phyloP scores from a whole-genome alignment of 2,113 vertebrate genomes.

The Macheiramphus alcinus region DNA sequence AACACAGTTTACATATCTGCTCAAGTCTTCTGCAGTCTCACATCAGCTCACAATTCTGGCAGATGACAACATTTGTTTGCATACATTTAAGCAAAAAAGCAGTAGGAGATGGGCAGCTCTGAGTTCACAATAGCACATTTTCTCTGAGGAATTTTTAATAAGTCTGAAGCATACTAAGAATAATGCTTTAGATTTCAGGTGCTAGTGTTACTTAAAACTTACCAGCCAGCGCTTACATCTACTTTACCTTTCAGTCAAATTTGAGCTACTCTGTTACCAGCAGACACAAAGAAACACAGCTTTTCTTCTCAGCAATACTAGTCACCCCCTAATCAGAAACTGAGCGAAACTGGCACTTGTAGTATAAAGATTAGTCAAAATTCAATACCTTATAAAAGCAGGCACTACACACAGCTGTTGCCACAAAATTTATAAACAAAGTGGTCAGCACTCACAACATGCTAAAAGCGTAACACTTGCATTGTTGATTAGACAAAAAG shows the following conservation, averaged over 20 bases:
- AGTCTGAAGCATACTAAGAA: not conserved
- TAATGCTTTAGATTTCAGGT: not conserved
- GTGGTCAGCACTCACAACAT: not conserved
- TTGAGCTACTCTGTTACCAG: not conserved
- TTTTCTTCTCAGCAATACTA: not conserved
- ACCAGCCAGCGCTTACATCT: not conserved
- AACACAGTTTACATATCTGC: not conserved
- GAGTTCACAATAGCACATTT: not conserved
- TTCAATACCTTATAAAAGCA: not conserved
- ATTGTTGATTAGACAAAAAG: not conserved
- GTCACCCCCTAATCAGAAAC: fast-evolving
- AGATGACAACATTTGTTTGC: not conserved
- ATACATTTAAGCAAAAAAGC: not conserved
- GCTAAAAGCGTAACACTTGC: not conserved
- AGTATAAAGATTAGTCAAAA: not conserved
- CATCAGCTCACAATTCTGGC: not conserved
- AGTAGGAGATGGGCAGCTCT: not conserved
- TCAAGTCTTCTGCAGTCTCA: not conserved
- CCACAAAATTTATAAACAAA: not conserved
- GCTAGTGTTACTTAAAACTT: not conserved
- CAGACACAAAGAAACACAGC: not conserved
- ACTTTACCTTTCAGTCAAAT: not conserved
- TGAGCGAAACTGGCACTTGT: not conserved
- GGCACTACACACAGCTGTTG: not conserved
- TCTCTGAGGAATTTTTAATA: not conserved